Evolutionary conservation across 2,888 invertebrate species (phyloP).

Genomic region (Drosophila formosana): DNA sequence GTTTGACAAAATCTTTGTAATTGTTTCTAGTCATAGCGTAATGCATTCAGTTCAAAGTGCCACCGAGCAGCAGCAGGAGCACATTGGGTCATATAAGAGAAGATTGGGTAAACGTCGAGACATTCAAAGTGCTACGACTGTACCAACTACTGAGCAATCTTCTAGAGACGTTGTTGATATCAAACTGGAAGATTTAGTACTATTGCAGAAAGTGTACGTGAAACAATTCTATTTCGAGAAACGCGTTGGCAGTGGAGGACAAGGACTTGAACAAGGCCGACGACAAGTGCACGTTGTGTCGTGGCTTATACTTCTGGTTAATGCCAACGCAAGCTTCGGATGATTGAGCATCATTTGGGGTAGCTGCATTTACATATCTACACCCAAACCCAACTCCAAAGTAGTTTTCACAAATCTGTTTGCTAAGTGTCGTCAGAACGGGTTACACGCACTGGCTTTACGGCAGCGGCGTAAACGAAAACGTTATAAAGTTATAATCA

Average conservation of each 20-base stretch:
- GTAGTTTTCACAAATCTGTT: conserved; percentile 5
- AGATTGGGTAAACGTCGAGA: conserved; percentile 58
- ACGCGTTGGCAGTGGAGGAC: conserved; percentile 82
- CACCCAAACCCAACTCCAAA: conserved; percentile 9
- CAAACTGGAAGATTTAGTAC: conserved; percentile 45
- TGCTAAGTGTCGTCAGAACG: conserved; percentile 8
- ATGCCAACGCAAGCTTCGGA: conserved; percentile 58
- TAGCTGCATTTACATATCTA: conserved; percentile 25
- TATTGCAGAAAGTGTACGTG: conserved; percentile 80
- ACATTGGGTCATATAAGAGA: conserved; percentile 68
- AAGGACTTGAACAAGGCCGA: neutral
- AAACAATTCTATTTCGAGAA: conserved; percentile 83
- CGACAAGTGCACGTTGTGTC: neutral
- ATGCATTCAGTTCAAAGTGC: conserved; percentile 79
- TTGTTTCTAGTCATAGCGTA: conserved; percentile 63
- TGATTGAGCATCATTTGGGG: conserved; percentile 63
- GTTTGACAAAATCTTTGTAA: conserved; percentile 27
- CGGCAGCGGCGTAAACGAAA: conserved; percentile 54
- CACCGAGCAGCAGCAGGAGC: conserved; percentile 63
- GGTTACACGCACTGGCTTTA: neutral
- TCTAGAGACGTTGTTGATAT: conserved; percentile 24
- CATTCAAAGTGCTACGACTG: conserved; percentile 8
- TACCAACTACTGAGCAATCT: conserved; percentile 6
- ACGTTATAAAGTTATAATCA: conserved; percentile 50
- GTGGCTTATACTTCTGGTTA: conserved; percentile 26